These are phyloP conservation scores for Meloidogyne floridensis DNA, from an alignment of 1,140 invertebrate species.

Conservation along the genomic window DNA sequence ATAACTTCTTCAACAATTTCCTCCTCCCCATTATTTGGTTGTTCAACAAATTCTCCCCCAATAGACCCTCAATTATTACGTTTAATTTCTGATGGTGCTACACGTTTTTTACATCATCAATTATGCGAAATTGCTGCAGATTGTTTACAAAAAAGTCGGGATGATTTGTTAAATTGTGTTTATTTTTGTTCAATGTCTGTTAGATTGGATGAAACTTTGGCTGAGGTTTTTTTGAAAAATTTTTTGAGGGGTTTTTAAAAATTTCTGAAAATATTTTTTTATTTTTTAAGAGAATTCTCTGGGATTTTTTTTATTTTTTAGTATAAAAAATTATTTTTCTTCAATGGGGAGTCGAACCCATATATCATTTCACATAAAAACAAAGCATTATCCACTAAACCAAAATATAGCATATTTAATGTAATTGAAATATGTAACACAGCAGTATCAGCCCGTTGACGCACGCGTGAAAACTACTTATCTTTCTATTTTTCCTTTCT, in stretches of 20 bases:
- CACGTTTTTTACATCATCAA: slow-evolving; percentile 68
- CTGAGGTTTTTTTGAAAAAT: slow-evolving; percentile 66
- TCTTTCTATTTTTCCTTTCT: too few species aligned
- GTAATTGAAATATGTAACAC: too few species aligned
- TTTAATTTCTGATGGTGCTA: slow-evolving; percentile 67
- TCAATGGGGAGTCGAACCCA: too few species aligned
- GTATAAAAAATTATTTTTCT: not conserved
- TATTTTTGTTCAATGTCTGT: slow-evolving; percentile 71
- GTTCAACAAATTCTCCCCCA: not conserved
- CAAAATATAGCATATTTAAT: too few species aligned
- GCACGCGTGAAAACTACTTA: too few species aligned
- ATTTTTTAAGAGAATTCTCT: not conserved
- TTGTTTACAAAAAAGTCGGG: slow-evolving; percentile 68
- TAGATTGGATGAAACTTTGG: slow-evolving; percentile 68
- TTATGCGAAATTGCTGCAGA: slow-evolving; percentile 67
- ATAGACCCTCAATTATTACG: slow-evolving; percentile 54
- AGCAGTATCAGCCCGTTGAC: too few species aligned
- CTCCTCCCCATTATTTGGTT: not conserved
- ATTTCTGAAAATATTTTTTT: too few species aligned
- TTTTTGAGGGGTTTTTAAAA: slow-evolving; percentile 5
- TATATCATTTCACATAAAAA: too few species aligned
- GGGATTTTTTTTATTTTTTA: not conserved
- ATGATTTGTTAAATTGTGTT: slow-evolving; percentile 68
- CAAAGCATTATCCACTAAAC: too few species aligned
- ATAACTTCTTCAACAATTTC: not conserved